Evolutionary conservation across 2,888 invertebrate genomes (phyloP).

Genomic region (Lamproptera curius): DNA sequence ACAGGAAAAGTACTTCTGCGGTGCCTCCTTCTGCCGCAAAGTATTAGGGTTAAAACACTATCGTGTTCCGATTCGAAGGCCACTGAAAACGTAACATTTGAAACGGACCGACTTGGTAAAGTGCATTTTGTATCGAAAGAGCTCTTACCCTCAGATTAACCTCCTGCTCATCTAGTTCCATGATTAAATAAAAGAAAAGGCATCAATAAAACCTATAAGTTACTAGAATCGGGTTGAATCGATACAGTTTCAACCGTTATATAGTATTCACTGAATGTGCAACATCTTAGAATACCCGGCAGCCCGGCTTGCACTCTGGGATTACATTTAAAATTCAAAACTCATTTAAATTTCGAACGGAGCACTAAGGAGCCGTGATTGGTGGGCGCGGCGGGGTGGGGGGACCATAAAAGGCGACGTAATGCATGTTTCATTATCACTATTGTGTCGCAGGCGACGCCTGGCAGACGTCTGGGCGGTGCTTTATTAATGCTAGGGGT

Average conservation of each 20-base stretch:
- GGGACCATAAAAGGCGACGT: conserved; percentile 32
- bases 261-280: neutral
- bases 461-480: conserved; percentile 51
- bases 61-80: too few relatives aligned
- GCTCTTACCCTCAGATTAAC: too few relatives aligned
- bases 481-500: conserved; percentile 37
- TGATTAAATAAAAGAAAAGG: too few relatives aligned
- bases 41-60: too few relatives aligned
- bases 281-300: neutral
- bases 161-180: too few relatives aligned
- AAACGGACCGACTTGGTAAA: too few relatives aligned
- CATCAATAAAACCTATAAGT: neutral
- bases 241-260: neutral
- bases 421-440: conserved; percentile 44
- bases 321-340: conserved; percentile 44
- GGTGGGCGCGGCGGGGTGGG: conserved; percentile 35
- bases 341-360: conserved; percentile 45
- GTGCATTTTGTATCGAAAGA: too few relatives aligned
- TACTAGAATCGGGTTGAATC: neutral
- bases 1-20: too few relatives aligned
- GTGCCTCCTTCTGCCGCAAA: too few relatives aligned
- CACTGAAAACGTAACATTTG: too few relatives aligned
- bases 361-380: conserved; percentile 43
- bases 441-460: conserved; percentile 35
- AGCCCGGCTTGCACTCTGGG: conserved; percentile 3